Conservation (phyloP, 1,140 invertebrate species). For the Hormaphis cornu region DNA sequence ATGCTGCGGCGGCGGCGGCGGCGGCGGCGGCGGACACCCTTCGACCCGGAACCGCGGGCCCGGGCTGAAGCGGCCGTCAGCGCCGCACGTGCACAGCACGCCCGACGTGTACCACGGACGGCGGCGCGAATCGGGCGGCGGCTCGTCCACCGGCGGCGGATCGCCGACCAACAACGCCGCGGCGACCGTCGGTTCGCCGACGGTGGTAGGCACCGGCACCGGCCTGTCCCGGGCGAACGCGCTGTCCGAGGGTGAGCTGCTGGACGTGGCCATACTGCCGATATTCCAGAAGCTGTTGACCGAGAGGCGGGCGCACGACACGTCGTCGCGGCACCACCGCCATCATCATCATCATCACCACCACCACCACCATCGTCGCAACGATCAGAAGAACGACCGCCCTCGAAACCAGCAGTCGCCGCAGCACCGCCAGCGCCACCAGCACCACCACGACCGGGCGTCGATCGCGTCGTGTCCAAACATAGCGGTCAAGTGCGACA, state of each 20-base stretch:
- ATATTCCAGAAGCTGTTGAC: conserved; percentile 83
- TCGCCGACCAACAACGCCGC: conserved; percentile 75
- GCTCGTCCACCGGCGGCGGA: conserved; percentile 81
- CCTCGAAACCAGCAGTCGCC: not conserved
- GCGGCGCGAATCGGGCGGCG: conserved; percentile 67
- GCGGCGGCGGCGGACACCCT: conserved; percentile 36
- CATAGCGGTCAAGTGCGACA: conserved; percentile 91
- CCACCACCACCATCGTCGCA: conserved; percentile 2
- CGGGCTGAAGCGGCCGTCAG: conserved; percentile 37
- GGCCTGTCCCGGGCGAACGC: conserved; percentile 38
- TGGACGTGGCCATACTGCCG: conserved; percentile 72
- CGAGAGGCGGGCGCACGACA: conserved; percentile 52
- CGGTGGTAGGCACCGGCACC: conserved; percentile 41
- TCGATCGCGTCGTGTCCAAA: conserved; percentile 82
- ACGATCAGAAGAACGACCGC: too few relatives aligned
- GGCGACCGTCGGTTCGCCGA: conserved; percentile 44
- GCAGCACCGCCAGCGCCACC: not conserved
- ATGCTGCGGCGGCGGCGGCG: conserved; percentile 38
- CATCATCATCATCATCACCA: not conserved
- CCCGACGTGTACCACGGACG: conserved; percentile 57
- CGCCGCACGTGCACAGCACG: conserved; percentile 51
- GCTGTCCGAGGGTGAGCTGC: conserved; percentile 70
- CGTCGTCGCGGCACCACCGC: not conserved
- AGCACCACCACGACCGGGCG: conserved; percentile 43
- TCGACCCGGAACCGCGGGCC: conserved; percentile 34